These are phyloP conservation scores for Drosophila simulans DNA, from an alignment of 1,140 invertebrate species.

Conservation along the genomic window DNA sequence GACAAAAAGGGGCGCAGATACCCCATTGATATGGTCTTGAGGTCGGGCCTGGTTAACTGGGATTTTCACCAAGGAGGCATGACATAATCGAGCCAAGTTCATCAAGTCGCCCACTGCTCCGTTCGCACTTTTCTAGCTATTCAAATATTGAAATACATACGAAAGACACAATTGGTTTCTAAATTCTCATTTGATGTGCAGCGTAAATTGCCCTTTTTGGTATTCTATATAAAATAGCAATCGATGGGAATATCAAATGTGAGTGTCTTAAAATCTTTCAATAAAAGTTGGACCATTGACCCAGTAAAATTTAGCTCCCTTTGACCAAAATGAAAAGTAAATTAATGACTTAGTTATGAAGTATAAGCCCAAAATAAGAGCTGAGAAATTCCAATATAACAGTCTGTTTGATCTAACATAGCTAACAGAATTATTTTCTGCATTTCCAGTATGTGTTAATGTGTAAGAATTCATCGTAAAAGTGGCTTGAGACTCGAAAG, in stretches of 20 bases:
- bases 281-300: too few relatives aligned
- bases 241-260: background rate
- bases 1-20: constrained; percentile 10
- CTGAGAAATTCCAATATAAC: too few relatives aligned
- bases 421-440: too few relatives aligned
- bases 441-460: too few relatives aligned
- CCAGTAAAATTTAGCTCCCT: too few relatives aligned
- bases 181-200: background rate
- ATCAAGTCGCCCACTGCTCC: constrained; percentile 30
- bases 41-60: constrained; percentile 38
- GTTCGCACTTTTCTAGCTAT: background rate
- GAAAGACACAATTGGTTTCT: background rate
- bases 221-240: background rate
- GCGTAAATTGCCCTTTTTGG: background rate
- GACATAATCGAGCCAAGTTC: constrained; percentile 52
- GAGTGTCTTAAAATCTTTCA: background rate
- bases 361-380: too few relatives aligned
- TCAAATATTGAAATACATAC: background rate
- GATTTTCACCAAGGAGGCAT: constrained; percentile 41
- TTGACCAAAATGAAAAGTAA: too few relatives aligned
- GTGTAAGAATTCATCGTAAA: too few relatives aligned
- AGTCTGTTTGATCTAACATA: too few relatives aligned
- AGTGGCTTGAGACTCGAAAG: too few relatives aligned
- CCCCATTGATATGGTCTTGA: constrained; percentile 35
- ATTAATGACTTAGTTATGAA: too few relatives aligned